Evolutionary conservation across 2,888 invertebrate genomes (phyloP).

Genomic region (Pristionchus maxplancki): DNA sequence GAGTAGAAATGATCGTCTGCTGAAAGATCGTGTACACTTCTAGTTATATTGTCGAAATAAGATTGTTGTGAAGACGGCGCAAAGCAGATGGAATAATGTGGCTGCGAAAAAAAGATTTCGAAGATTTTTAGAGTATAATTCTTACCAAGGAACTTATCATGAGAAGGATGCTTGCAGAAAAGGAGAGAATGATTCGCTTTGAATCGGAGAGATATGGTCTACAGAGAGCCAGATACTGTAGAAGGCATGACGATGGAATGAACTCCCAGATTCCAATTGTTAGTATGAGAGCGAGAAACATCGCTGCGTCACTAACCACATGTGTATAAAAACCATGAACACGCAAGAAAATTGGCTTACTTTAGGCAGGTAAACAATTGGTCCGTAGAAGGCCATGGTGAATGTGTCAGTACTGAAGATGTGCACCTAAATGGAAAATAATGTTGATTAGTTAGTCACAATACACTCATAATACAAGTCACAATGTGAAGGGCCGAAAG

Average conservation of each 20-base stretch:
- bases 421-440: background rate
- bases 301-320: background rate
- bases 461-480: background rate
- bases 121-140: background rate
- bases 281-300: background rate
- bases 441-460: no score
- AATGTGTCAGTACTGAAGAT: background rate
- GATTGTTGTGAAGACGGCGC: background rate
- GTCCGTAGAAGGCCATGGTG: background rate
- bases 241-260: background rate
- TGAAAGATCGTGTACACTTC: background rate
- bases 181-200: background rate
- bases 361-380: background rate
- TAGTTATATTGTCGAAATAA: background rate
- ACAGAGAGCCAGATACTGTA: conserved; percentile 25
- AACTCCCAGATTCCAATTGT: conserved; percentile 4
- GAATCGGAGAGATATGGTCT: background rate
- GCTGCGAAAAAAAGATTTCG: background rate
- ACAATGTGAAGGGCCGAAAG: background rate
- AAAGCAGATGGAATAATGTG: background rate
- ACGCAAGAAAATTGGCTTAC: background rate
- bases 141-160: background rate
- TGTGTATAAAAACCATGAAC: background rate
- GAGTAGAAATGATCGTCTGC: background rate
- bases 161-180: background rate